Evolutionary conservation across 2,888 invertebrate species (phyloP), one percentile per base, ranked within the genome.

Genomic region (Malacosoma neustria): DNA sequence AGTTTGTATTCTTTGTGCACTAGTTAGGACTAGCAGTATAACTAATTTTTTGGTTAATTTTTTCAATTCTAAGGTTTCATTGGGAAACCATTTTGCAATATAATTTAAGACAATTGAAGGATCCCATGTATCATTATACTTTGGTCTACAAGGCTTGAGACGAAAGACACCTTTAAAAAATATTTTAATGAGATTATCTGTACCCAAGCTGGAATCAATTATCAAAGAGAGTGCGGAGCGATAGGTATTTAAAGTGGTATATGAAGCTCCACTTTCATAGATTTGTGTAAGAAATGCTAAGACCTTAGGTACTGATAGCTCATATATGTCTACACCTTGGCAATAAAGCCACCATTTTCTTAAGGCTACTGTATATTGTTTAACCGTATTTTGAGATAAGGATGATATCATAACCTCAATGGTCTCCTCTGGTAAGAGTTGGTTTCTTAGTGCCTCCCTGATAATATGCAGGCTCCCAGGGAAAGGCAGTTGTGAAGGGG

Each of bases 391-490:
- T n/a, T 12, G 0, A 9, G 44, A 34, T 13, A 51, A 43, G 1
- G 53, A 48, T 1, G 45, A 30, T 38, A 50, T 39, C 6, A 50
- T 13, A 29, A 51, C 42, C 3, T 46, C 32, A 6, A 48, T 14
- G 4, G 44, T 22, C 6, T 22, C 2, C 4, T n/a, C n/a, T n/a
- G n/a, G n/a, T n/a, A n/a, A n/a, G 3, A 46, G 11, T 11, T 35
- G 40, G 2, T 32, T 37, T 2, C 30, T 40, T 22, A 46, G 5
- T 22, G 42, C 13, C 14, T 49, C 15, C 48, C 46, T 36, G 47
- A 53, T 42, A 51, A 43, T 39, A 14, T 47, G 33, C 36, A 49
- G 32, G 48, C 48, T 39, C 42, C 39, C 43, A 52, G 37, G 34
- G 30, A 37, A 12, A 49, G 48, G 11, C 34, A 36, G 29, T 7